These are phyloP conservation scores for Drosophila subobscura DNA, from an alignment of 1,140 invertebrate species.

Conservation along the genomic window DNA sequence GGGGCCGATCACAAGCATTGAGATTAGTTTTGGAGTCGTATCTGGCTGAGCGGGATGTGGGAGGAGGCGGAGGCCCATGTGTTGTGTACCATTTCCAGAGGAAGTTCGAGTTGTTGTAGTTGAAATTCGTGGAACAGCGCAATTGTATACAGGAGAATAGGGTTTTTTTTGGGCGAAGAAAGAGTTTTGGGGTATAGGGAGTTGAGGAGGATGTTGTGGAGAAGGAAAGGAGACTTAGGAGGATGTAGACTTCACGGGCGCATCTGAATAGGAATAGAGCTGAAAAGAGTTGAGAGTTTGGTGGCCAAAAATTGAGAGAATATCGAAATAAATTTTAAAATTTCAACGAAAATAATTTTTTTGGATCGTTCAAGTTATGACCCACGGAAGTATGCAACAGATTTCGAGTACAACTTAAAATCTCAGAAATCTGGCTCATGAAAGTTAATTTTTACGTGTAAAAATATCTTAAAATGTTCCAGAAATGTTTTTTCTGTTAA, in stretches of 20 bases:
- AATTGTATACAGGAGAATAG: constrained; percentile 11
- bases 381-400: constrained; percentile 54
- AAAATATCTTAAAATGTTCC: background rate
- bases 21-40: constrained; percentile 54
- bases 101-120: constrained; percentile 48
- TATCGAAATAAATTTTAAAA: background rate
- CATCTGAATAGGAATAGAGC: too few species aligned
- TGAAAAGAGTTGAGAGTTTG: background rate
- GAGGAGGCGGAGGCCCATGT: background rate
- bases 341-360: too few species aligned
- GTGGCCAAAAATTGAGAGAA: background rate
- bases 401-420: background rate
- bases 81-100: constrained; percentile 21
- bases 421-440: background rate
- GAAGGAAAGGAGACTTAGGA: constrained; percentile 1
- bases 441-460: background rate
- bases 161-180: too few species aligned
- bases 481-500: background rate
- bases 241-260: too few species aligned
- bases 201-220: background rate
- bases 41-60: constrained; percentile 12
- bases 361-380: too few species aligned
- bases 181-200: too few species aligned
- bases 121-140: constrained; percentile 51
- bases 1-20: constrained; percentile 52